phyloP scores from a whole-genome alignment of 2,797 vertebrate species.

The Gallirallus australis region DNA sequence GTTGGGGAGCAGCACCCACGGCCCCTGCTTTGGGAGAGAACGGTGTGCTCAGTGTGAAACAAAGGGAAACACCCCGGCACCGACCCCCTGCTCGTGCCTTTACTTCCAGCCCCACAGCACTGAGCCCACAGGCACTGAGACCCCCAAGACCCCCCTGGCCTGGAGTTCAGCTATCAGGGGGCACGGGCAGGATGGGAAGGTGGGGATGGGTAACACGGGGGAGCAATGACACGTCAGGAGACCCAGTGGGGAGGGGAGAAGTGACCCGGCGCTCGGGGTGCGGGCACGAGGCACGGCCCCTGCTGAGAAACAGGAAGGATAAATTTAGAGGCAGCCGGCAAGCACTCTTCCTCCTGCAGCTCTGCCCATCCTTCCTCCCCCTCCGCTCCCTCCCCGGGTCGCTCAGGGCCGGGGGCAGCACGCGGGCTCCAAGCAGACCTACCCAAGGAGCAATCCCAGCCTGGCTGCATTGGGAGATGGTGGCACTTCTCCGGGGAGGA shows the following conservation, averaged over 20 bases:
- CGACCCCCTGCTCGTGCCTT: not conserved
- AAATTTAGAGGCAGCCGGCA: conserved; percentile 59
- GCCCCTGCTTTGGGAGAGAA: not conserved
- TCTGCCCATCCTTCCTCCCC: conserved; percentile 22
- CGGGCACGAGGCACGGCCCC: not conserved
- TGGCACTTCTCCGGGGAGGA: not conserved
- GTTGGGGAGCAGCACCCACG: not conserved
- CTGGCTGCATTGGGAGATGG: rapidly evolving
- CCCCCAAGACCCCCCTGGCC: not conserved
- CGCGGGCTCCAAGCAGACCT: not conserved
- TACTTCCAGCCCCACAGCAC: not conserved
- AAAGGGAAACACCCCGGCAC: not conserved
- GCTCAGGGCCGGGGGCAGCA: not conserved
- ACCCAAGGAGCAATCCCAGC: not conserved
- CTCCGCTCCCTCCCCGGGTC: not conserved
- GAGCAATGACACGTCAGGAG: not conserved
- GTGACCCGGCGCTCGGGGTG: not conserved
- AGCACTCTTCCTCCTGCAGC: conserved; percentile 46
- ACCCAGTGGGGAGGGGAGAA: not conserved
- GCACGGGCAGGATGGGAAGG: not conserved
- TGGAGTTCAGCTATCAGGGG: too few species aligned
- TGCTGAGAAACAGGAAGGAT: conserved; percentile 64
- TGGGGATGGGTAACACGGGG: rapidly evolving
- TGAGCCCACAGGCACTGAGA: not conserved
- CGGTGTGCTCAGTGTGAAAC: too few species aligned